Percentiles rank a stretch among this genome's conserved stretches.
Evolutionary conservation across 1,140 invertebrate genomes (phyloP).

Genomic region (Agrilus planipennis): DNA sequence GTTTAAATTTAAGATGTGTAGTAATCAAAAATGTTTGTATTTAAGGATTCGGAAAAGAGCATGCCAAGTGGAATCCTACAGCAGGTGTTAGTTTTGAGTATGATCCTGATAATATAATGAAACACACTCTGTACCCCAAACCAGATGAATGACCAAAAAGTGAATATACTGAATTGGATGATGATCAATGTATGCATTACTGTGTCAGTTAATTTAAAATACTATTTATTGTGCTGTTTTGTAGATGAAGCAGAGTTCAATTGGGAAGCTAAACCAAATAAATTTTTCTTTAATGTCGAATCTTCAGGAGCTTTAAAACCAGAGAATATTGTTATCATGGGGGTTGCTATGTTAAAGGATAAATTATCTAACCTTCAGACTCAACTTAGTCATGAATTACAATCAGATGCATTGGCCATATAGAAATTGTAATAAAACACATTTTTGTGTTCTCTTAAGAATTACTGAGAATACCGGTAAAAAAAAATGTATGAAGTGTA

Average conservation of each 20-base stretch:
- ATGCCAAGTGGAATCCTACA: constrained; percentile 99
- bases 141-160: constrained; percentile 99
- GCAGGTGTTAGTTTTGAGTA: constrained; percentile 97
- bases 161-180: constrained; percentile 88
- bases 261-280: constrained; percentile 89
- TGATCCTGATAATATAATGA: constrained; percentile 96
- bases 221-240: constrained; percentile 23
- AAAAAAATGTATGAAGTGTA: too few relatives aligned
- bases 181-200: constrained; percentile 69
- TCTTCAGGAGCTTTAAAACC: constrained; percentile 87
- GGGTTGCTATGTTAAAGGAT: constrained; percentile 84
- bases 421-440: too few relatives aligned
- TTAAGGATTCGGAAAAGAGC: constrained; percentile 95
- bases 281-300: constrained; percentile 97
- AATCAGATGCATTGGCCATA: constrained; percentile 69
- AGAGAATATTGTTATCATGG: constrained; percentile 95
- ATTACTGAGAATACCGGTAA: too few relatives aligned
- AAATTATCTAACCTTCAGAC: constrained; percentile 94
- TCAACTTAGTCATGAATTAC: constrained; percentile 76
- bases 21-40: not conserved
- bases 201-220: constrained; percentile 3
- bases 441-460: too few relatives aligned
- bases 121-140: constrained; percentile 93
- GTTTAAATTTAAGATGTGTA: not conserved
- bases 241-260: constrained; percentile 84